Base-by-base conservation (phyloP, 2,113 vertebrate species). In the Hippocampus barbouri region DNA sequence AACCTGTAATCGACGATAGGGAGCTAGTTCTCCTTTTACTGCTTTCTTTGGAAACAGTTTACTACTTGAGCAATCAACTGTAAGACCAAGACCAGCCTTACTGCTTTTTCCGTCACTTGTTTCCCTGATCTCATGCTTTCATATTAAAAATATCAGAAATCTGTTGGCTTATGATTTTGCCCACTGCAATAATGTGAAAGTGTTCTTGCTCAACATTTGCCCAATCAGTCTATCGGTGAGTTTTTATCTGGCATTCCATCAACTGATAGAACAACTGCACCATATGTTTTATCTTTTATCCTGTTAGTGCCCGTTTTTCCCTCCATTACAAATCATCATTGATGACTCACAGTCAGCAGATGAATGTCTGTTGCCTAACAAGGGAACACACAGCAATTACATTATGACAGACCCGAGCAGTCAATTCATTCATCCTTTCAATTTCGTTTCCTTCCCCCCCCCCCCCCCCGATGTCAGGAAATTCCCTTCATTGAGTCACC, bases 401-500 rank as follows among this genome's bases (percentile, higher is more conserved):
- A 51, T 23, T 34, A 68, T 34, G 21, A 15, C 47, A 18, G 23
- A 63, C 21, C 18, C 11, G 43, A 54, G 27, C 47, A 70, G 0
- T 61, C 23, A 49, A 9, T 72, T 71, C 1, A 54, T 54, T 43
- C 7, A 45, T 38, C 1, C 65, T 27, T 23, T 68, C 30, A 47
- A 1, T 71, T 38, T 40, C 2, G 41, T 38, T 38, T 4, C 68
- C 20, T 3, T 25, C 38, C 61, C 20, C 68, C 1, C 68, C 25
- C 38, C 11, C 41, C 30, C 2, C 30, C 3, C 30, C 30, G 4
- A 34, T 57, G 63, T 51, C 20, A 61, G 60, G 70, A 74, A 82
- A 79, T 59, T 68, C 70, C 68, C 51, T 34, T 59, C 72, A 67
- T 62, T 80, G 68, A 63, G 54, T 75, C 61, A 61, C 61, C 53